Conservation (phyloP, 2,888 invertebrate genomes). For the Strigamia transsilvanica region DNA sequence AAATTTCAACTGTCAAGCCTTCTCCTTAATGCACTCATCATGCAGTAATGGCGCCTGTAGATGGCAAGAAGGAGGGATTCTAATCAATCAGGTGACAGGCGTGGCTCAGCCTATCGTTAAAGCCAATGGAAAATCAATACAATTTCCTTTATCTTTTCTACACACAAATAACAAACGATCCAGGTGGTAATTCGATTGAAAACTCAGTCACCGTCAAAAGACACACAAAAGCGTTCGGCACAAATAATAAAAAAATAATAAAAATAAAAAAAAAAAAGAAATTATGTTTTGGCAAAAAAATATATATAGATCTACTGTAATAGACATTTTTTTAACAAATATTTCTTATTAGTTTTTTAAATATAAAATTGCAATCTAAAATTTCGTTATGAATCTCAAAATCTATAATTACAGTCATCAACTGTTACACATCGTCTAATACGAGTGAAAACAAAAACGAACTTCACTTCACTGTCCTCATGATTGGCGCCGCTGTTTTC, state of each 20-base stretch:
- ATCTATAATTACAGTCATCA: not conserved
- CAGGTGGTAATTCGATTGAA: constrained; percentile 42
- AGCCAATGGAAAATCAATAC: constrained; percentile 42
- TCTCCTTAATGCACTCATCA: constrained; percentile 42
- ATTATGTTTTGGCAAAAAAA: not conserved
- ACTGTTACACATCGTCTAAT: no score
- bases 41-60: constrained; percentile 38
- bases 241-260: no score
- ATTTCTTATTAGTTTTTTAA: no score
- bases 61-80: constrained; percentile 35
- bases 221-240: constrained; percentile 29
- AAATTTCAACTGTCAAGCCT: constrained; percentile 42
- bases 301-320: no score
- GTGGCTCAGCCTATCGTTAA: constrained; percentile 35
- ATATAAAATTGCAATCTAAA: not conserved
- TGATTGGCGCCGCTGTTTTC: not conserved
- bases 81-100: constrained; percentile 42
- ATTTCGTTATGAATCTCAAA: not conserved
- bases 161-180: constrained; percentile 42
- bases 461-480: not conserved
- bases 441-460: no score
- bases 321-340: not conserved
- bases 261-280: no score
- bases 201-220: constrained; percentile 38
- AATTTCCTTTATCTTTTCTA: constrained; percentile 43